A percentile compares a stretch with the other conserved stretches of the same genome.
Conservation (phyloP, 2,888 invertebrate species). For the Volucella bombylans region DNA sequence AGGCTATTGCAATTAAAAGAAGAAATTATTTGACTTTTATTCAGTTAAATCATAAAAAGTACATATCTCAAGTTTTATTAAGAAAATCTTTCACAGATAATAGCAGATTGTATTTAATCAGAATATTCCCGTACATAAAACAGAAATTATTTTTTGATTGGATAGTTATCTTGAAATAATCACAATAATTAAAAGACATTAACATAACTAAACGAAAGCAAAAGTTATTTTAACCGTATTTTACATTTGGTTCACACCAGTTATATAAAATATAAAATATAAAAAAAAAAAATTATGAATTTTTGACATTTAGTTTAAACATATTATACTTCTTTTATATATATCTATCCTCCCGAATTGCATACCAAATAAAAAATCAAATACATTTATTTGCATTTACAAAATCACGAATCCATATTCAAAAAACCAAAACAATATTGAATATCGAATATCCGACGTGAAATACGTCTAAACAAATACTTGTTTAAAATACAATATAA, state of each 20-base stretch:
- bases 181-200: no score
- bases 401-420: constrained; percentile 46
- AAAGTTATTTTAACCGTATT: constrained; percentile 15
- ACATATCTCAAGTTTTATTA: no score
- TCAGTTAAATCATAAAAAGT: no score
- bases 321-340: constrained; percentile 59
- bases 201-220: not conserved
- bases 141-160: no score
- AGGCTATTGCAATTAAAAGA: not conserved
- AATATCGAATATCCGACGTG: constrained; percentile 30
- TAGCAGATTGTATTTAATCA: no score
- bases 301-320: constrained; percentile 42
- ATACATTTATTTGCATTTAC: constrained; percentile 57
- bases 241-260: constrained; percentile 15
- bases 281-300: not conserved
- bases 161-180: no score
- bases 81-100: no score
- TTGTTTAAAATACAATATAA: constrained; percentile 39
- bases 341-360: constrained; percentile 63
- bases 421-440: constrained; percentile 40
- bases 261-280: constrained; percentile 37
- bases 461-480: constrained; percentile 37
- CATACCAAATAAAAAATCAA: constrained; percentile 58
- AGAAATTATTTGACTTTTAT: no score
- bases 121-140: no score